Percentiles rank a stretch among this genome's conserved stretches.
Evolutionary conservation across 2,797 vertebrate species (phyloP).

Genomic region (Apogon talboti): DNA sequence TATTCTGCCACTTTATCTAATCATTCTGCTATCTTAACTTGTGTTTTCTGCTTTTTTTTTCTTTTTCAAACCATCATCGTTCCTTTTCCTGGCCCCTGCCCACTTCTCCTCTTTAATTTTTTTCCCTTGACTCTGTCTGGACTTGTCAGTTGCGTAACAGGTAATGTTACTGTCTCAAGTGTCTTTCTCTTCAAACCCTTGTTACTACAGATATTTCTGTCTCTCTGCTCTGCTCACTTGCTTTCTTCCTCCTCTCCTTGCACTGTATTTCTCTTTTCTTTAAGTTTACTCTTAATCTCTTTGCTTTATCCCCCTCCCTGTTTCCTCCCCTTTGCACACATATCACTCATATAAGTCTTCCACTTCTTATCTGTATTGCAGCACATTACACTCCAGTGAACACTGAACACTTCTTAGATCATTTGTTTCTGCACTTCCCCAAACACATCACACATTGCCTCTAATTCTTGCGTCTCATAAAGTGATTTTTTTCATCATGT

Average conservation of each 20-base stretch:
- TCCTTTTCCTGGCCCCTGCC: slow-evolving; percentile 63
- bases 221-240: slow-evolving; percentile 2
- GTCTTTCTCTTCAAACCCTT: slow-evolving; percentile 52
- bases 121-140: slow-evolving; percentile 81
- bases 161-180: slow-evolving; percentile 80
- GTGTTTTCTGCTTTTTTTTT: slow-evolving; percentile 64
- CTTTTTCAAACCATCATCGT: slow-evolving; percentile 61
- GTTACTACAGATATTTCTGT: slow-evolving; percentile 45
- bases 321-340: slow-evolving; percentile 11
- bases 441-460: slow-evolving; percentile 9
- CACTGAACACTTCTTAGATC: slow-evolving; percentile 1
- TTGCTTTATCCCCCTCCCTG: background rate
- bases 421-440: slow-evolving; percentile 21
- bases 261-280: slow-evolving; percentile 27
- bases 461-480: slow-evolving; percentile 7
- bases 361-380: slow-evolving; percentile 54
- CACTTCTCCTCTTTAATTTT: slow-evolving; percentile 64
- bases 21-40: slow-evolving; percentile 72
- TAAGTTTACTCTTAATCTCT: slow-evolving; percentile 18
- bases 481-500: background rate
- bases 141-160: slow-evolving; percentile 87
- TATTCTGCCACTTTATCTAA: slow-evolving; percentile 54
- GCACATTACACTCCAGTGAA: slow-evolving; percentile 41
- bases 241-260: background rate
- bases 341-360: slow-evolving; percentile 30